These are phyloP conservation scores for Cotesia typhae DNA, from an alignment of 1,140 invertebrate species.

Conservation along the genomic window DNA sequence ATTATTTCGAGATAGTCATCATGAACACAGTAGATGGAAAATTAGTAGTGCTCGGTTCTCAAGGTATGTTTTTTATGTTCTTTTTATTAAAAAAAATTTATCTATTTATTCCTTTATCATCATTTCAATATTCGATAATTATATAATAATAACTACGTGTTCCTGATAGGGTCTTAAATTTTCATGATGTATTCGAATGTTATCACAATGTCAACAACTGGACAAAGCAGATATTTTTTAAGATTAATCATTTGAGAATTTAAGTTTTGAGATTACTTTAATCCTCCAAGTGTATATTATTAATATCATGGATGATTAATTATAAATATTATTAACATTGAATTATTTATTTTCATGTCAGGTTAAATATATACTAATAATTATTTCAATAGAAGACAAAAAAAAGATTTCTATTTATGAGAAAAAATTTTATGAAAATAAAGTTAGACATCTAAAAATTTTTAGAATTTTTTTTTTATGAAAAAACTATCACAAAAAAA, in stretches of 20 bases:
- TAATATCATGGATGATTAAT: neutral
- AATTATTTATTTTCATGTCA: too few relatives aligned
- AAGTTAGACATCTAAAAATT: too few relatives aligned
- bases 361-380: too few relatives aligned
- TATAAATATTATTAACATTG: neutral
- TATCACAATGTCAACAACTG: slow-evolving; percentile 1
- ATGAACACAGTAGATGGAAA: slow-evolving; percentile 81
- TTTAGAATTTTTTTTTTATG: too few relatives aligned
- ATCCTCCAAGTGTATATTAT: neutral
- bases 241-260: slow-evolving; percentile 31
- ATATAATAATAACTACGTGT: slow-evolving; percentile 21
- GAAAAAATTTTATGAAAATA: too few relatives aligned
- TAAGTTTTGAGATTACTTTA: slow-evolving; percentile 40
- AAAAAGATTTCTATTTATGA: too few relatives aligned
- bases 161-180: neutral
- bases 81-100: slow-evolving; percentile 3
- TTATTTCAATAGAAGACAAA: too few relatives aligned
- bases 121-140: slow-evolving; percentile 12
- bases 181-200: neutral
- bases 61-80: slow-evolving; percentile 70
- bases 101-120: slow-evolving; percentile 2
- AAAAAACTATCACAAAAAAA: too few relatives aligned
- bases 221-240: slow-evolving; percentile 2
- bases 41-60: slow-evolving; percentile 81
- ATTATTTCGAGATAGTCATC: neutral